Conservation (phyloP, 2,888 invertebrate species). For the Luperina testacea region DNA sequence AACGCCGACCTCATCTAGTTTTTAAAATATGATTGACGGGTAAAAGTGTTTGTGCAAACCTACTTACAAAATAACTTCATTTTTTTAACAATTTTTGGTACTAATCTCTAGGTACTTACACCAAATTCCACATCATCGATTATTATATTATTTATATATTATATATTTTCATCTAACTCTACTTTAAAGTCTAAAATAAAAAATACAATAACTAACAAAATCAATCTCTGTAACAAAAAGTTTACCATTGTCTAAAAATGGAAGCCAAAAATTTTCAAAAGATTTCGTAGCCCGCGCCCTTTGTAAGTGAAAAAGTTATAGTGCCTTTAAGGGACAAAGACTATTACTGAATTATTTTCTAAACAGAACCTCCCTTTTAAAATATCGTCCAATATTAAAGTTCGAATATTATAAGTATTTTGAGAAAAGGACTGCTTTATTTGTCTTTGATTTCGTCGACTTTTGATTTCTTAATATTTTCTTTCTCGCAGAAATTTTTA, state of each 20-base stretch:
- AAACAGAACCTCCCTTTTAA: conserved; percentile 4
- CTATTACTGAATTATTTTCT: conserved; percentile 37
- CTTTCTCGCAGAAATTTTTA: background rate
- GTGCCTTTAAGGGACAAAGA: conserved; percentile 13
- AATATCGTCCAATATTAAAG: conserved; percentile 2
- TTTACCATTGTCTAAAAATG: conserved; percentile 31
- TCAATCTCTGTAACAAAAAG: conserved; percentile 24
- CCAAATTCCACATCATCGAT: background rate
- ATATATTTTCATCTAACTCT: background rate
- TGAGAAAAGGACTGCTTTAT: background rate
- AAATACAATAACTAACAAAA: conserved; percentile 12
- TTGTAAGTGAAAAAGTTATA: conserved; percentile 48
- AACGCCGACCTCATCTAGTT: too few relatives aligned
- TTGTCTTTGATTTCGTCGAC: background rate
- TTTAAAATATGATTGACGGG: too few relatives aligned
- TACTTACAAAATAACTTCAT: too few relatives aligned
- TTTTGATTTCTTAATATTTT: conserved; percentile 3
- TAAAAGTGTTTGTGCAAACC: too few relatives aligned
- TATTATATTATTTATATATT: too few relatives aligned
- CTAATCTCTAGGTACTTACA: background rate
- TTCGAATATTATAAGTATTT: background rate
- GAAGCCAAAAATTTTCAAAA: conserved; percentile 39
- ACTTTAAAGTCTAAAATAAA: conserved; percentile 8
- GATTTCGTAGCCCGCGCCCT: conserved; percentile 34
- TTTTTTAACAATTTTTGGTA: background rate